Evolutionary conservation across 2,888 invertebrate genomes (phyloP).

Genomic region (Amiota minor): DNA sequence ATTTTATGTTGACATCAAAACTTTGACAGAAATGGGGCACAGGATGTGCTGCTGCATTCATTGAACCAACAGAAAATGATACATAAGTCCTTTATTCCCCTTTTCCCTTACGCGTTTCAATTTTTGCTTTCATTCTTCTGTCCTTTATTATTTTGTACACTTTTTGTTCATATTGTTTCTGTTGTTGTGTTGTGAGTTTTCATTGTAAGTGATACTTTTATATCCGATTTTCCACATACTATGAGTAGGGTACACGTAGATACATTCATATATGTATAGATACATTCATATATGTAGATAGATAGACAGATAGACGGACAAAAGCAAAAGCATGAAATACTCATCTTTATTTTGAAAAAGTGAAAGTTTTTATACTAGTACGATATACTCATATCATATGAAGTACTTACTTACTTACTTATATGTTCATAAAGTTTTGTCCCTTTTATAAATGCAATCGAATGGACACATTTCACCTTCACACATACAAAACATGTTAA

Average conservation of each 20-base stretch:
- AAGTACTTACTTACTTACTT: no score
- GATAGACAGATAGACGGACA: not conserved
- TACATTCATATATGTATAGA: not conserved
- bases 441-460: slow-evolving; percentile 62
- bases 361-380: slow-evolving; percentile 49
- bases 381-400: no score
- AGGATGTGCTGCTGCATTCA: slow-evolving; percentile 28
- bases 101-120: not conserved
- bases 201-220: slow-evolving; percentile 9
- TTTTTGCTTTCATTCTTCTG: not conserved
- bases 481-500: not conserved
- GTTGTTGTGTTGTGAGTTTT: not conserved
- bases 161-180: not conserved
- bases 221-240: slow-evolving; percentile 20
- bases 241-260: no score
- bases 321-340: slow-evolving; percentile 48
- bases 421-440: slow-evolving; percentile 62
- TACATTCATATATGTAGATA: not conserved
- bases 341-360: slow-evolving; percentile 48
- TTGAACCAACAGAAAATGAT: slow-evolving; percentile 12
- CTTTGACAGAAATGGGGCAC: slow-evolving; percentile 60
- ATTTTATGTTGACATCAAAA: slow-evolving; percentile 54
- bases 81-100: not conserved
- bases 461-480: not conserved
- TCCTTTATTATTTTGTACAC: not conserved